These are phyloP conservation scores for Amblyornis subalaris DNA, from an alignment of 2,113 vertebrate genomes.

Conservation along the genomic window DNA sequence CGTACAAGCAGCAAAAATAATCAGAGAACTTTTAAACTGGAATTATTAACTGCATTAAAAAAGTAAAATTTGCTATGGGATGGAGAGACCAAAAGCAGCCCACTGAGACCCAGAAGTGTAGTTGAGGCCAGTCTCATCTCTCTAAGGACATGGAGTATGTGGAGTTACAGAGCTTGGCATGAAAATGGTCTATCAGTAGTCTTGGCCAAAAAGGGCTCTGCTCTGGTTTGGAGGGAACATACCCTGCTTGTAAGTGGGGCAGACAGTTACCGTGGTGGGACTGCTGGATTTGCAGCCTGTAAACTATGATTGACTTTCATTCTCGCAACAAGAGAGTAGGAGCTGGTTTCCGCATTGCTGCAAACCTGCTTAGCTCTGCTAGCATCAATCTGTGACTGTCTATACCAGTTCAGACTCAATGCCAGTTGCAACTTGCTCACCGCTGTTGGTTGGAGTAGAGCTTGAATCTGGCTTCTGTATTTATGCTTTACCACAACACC, in stretches of 20 bases:
- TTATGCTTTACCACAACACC: not conserved
- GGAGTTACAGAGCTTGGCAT: not conserved
- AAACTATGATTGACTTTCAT: not conserved
- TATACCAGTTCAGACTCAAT: not conserved
- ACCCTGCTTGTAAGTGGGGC: not conserved
- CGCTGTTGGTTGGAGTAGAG: not conserved
- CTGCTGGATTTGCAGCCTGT: not conserved
- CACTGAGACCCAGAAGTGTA: not conserved
- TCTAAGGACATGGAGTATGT: not conserved
- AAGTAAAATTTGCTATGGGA: not conserved
- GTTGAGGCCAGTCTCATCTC: not conserved
- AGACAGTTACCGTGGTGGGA: too few relatives aligned
- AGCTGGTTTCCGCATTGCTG: not conserved
- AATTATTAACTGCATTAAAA: not conserved
- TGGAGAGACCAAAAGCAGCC: not conserved
- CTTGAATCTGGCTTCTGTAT: not conserved
- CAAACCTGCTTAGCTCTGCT: not conserved
- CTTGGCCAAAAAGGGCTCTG: not conserved
- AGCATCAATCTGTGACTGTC: not conserved
- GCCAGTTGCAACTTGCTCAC: slow-evolving; percentile 26
- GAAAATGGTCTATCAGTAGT: not conserved
- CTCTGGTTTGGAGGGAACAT: not conserved
- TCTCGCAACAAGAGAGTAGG: not conserved
- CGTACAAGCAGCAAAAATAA: not conserved
- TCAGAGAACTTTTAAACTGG: not conserved